Conservation (phyloP, 2,113 vertebrate species). For the Lucifuga dentata region DNA sequence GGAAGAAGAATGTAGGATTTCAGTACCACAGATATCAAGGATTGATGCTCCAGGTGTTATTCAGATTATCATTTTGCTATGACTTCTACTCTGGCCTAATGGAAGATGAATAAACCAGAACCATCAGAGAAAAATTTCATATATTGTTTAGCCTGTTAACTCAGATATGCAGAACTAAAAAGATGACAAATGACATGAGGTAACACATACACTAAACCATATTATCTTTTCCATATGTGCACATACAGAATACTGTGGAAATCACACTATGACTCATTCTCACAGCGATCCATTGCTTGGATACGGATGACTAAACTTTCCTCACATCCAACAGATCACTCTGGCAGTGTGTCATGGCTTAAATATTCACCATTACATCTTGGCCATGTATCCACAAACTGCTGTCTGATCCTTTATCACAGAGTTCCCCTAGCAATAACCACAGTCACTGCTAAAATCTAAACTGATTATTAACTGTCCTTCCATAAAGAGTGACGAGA, state of each 20-base stretch:
- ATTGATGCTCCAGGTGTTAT: too few species aligned
- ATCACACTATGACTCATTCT: slow-evolving; percentile 13
- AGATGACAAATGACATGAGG: slow-evolving; percentile 10
- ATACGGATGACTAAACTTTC: slow-evolving; percentile 52
- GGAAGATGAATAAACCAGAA: too few species aligned
- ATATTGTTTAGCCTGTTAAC: too few species aligned
- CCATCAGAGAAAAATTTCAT: too few species aligned
- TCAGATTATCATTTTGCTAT: too few species aligned
- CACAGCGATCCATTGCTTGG: slow-evolving; percentile 48
- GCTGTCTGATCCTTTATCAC: slow-evolving; percentile 11
- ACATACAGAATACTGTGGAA: slow-evolving; percentile 23
- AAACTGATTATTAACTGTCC: not conserved
- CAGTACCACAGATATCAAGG: too few species aligned
- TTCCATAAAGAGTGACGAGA: too few species aligned
- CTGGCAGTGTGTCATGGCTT: slow-evolving; percentile 29
- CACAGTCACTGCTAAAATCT: not conserved
- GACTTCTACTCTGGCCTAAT: too few species aligned
- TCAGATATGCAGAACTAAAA: too few species aligned
- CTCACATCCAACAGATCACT: slow-evolving; percentile 35
- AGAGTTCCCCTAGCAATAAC: not conserved
- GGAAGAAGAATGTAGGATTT: too few species aligned
- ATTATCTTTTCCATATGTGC: slow-evolving; percentile 66
- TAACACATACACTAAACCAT: slow-evolving; percentile 28
- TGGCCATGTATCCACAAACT: slow-evolving; percentile 46
- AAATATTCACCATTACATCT: slow-evolving; percentile 32